phyloP scores from a whole-genome alignment of 2,113 vertebrate genomes.

The Neopipo cinnamomea region DNA sequence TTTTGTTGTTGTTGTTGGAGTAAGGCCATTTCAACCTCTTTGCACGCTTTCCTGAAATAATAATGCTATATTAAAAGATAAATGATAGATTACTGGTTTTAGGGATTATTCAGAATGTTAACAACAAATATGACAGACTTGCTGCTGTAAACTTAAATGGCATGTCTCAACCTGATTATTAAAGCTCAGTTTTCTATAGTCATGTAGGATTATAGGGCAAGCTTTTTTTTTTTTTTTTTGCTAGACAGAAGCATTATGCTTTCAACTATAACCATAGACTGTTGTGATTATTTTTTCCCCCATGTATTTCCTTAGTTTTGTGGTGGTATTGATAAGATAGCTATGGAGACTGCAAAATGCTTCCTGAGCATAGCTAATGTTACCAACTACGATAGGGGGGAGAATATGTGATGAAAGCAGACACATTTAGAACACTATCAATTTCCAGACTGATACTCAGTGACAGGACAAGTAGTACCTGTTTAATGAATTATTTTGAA shows the following conservation, averaged over 20 bases:
- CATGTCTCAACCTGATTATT: conserved; percentile 65
- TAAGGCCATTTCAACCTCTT: conserved; percentile 60
- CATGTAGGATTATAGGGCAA: conserved; percentile 18
- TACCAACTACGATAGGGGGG: neutral
- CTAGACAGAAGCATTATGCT: conserved; percentile 42
- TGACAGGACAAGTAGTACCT: conserved; percentile 45
- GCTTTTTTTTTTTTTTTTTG: neutral
- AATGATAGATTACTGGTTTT: conserved; percentile 73
- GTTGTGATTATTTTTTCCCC: neutral
- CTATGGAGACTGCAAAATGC: conserved; percentile 30
- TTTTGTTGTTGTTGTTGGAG: conserved; percentile 69
- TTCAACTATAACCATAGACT: neutral
- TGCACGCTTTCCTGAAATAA: conserved; percentile 71
- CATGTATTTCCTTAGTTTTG: conserved; percentile 36
- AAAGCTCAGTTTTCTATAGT: conserved; percentile 47
- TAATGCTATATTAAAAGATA: conserved; percentile 69
- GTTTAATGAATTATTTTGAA: conserved; percentile 61
- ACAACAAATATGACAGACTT: conserved; percentile 62
- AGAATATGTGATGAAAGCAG: conserved; percentile 18
- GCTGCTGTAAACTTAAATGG: conserved; percentile 60
- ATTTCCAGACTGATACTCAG: conserved; percentile 33
- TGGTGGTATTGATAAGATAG: conserved; percentile 30
- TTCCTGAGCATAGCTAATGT: conserved; percentile 30
- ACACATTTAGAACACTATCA: conserved; percentile 53
- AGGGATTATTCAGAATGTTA: conserved; percentile 71